Evolutionary conservation across 2,113 vertebrate species (phyloP).

Genomic region (Tonatia bakeri): DNA sequence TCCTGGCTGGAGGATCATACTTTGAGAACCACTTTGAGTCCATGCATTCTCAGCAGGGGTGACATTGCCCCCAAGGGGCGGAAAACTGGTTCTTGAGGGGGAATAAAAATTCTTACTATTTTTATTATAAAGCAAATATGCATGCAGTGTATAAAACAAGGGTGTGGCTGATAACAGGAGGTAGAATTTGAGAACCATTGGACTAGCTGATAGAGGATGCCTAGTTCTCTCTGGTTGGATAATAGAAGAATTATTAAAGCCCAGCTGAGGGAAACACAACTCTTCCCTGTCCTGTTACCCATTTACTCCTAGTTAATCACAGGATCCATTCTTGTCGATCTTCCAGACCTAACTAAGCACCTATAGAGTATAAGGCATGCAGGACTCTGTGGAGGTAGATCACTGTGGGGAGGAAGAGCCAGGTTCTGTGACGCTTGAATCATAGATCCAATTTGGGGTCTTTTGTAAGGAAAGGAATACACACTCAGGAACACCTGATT

Average conservation of each 20-base stretch:
- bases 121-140: not conserved
- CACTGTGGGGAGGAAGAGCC: not conserved
- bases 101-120: not conserved
- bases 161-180: not conserved
- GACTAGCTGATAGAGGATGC: not conserved
- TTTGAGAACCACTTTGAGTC: not conserved
- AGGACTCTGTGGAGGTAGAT: not conserved
- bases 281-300: not conserved
- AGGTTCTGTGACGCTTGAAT: not conserved
- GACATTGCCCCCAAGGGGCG: not conserved
- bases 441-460: not conserved
- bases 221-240: not conserved
- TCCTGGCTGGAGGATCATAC: not conserved
- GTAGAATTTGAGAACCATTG: not conserved
- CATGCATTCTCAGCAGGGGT: not conserved
- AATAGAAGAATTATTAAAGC: not conserved
- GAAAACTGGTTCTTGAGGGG: not conserved
- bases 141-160: not conserved
- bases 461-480: not conserved
- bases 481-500: too few relatives aligned
- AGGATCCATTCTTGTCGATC: not conserved
- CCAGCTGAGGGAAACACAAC: not conserved
- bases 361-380: not conserved
- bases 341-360: not conserved
- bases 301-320: not conserved